phyloP scores from a whole-genome alignment of 2,113 vertebrate genomes.

The Orcinus orca region DNA sequence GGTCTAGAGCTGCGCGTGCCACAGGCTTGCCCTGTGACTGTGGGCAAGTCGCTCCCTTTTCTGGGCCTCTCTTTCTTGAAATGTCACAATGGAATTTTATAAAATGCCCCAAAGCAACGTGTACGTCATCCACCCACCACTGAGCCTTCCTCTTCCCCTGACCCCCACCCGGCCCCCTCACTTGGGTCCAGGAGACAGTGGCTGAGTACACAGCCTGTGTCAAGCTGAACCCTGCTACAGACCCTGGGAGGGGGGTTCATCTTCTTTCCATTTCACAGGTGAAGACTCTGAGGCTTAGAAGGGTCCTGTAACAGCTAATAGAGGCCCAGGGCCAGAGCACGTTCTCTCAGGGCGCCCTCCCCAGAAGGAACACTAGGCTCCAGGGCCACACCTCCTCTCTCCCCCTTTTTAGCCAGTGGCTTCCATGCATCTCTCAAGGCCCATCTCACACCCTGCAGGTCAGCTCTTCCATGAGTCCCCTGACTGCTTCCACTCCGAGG shows the following conservation, averaged over 20 bases:
- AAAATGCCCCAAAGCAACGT: neutral
- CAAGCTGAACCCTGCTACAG: neutral
- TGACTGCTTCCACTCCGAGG: neutral
- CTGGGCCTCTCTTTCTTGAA: neutral
- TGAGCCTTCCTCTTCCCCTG: neutral
- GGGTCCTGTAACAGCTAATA: neutral
- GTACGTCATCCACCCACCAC: no score
- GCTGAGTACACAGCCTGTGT: neutral
- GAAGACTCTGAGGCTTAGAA: neutral
- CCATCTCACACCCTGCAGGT: neutral
- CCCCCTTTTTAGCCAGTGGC: neutral
- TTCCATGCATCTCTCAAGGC: neutral
- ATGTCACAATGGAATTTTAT: neutral
- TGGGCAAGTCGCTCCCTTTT: neutral
- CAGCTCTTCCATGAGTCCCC: neutral
- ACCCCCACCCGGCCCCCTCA: accelerated
- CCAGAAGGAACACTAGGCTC: neutral
- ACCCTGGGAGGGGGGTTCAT: neutral
- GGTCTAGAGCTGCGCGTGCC: neutral
- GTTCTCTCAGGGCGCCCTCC: no score
- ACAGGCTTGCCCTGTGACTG: neutral
- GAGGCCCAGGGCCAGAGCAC: neutral
- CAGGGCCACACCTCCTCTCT: neutral
- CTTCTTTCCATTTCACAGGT: neutral
- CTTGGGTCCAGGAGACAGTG: neutral